phyloP scores from a whole-genome alignment of 2,113 vertebrate genomes.

The Pseudopodoces humilis region DNA sequence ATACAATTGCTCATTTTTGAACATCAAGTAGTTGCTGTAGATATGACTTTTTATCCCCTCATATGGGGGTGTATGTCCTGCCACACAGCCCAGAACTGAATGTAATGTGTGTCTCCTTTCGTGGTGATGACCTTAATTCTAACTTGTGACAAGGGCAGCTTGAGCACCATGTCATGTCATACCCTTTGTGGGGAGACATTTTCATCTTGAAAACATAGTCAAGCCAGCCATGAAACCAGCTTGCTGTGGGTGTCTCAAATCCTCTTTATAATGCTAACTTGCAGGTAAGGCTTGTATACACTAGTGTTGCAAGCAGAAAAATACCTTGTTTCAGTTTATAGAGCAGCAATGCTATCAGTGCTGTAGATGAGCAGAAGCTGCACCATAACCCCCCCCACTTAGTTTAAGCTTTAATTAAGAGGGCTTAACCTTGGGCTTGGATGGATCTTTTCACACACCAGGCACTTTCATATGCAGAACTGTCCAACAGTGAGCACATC shows the following conservation, averaged over 20 bases:
- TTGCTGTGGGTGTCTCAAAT: background rate
- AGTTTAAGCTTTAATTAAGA: background rate
- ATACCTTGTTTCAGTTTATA: background rate
- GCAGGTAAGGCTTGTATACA: background rate
- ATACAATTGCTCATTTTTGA: background rate
- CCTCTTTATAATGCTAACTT: background rate
- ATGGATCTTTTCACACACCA: background rate
- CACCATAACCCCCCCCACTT: background rate
- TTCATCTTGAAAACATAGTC: background rate
- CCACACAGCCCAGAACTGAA: background rate
- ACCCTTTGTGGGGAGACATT: background rate
- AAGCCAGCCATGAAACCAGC: background rate
- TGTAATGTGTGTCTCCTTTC: background rate
- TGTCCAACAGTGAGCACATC: background rate
- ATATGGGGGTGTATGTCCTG: rapidly evolving
- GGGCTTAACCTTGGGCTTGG: background rate
- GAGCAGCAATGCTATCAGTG: rapidly evolving
- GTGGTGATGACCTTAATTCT: background rate
- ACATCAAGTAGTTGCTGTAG: background rate
- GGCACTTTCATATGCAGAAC: background rate
- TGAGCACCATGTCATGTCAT: background rate
- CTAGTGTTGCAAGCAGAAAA: background rate
- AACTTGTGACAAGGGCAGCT: rapidly evolving
- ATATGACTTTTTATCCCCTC: background rate
- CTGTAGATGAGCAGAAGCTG: background rate